These are phyloP conservation scores for Cetonia aurata DNA, from an alignment of 2,888 invertebrate genomes.

Conservation along the genomic window DNA sequence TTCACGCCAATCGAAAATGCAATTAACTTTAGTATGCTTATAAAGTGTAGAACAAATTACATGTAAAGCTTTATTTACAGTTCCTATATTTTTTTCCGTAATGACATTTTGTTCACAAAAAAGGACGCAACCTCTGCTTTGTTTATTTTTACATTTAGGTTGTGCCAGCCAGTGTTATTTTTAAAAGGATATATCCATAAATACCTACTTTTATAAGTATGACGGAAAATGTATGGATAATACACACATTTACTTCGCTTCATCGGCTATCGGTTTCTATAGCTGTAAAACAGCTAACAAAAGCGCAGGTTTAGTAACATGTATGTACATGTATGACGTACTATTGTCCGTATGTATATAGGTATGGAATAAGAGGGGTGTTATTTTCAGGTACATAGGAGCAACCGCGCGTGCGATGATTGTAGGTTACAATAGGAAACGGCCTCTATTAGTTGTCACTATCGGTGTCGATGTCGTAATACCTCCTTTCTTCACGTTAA, in stretches of 20 bases:
- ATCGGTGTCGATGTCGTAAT: constrained; percentile 50
- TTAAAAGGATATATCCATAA: background rate
- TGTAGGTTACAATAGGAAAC: constrained; percentile 47
- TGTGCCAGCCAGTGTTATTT: too few relatives aligned
- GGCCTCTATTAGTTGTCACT: constrained; percentile 49
- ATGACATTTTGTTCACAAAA: too few relatives aligned
- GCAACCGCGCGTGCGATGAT: constrained; percentile 53
- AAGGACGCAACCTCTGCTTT: too few relatives aligned
- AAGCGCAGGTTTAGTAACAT: constrained; percentile 51
- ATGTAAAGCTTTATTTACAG: too few relatives aligned
- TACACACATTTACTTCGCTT: constrained; percentile 51
- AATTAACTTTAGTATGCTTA: too few relatives aligned
- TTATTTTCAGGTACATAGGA: constrained; percentile 50
- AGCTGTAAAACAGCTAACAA: constrained; percentile 52
- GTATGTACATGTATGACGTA: constrained; percentile 19
- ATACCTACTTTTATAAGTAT: background rate
- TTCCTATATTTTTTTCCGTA: too few relatives aligned
- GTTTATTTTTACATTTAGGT: too few relatives aligned
- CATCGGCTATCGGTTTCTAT: constrained; percentile 50
- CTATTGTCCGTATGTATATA: too few relatives aligned
- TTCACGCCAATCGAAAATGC: too few relatives aligned
- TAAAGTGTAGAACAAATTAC: too few relatives aligned
- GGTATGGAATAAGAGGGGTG: constrained; percentile 42
- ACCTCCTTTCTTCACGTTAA: constrained; percentile 49
- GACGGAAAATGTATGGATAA: background rate